phyloP scores from a whole-genome alignment of 2,888 invertebrate genomes.

The Ischnura elegans region DNA sequence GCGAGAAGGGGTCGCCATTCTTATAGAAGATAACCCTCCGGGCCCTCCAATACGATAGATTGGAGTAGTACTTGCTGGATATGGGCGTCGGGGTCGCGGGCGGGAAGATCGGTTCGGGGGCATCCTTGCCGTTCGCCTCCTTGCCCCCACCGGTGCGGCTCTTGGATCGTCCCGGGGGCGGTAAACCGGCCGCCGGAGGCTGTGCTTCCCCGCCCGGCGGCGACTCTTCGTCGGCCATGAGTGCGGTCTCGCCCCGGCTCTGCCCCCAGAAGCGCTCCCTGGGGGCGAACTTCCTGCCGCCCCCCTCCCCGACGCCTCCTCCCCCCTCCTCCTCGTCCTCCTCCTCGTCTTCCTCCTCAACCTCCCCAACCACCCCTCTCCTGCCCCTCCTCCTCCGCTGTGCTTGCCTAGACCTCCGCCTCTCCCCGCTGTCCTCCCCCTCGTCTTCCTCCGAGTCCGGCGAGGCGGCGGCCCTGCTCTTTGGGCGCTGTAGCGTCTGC shows the following conservation, averaged over 20 bases:
- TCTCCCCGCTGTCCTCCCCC: neutral
- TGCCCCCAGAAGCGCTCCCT: constrained; percentile 57
- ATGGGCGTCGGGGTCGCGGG: constrained; percentile 45
- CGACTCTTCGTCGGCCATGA: constrained; percentile 53
- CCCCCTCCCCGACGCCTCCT: neutral
- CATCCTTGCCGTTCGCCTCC: constrained; percentile 41
- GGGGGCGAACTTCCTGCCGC: neutral
- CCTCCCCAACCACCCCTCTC: neutral
- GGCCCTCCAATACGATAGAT: constrained; percentile 93
- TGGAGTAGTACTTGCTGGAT: constrained; percentile 81
- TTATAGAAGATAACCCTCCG: constrained; percentile 93
- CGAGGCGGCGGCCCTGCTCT: constrained; percentile 46
- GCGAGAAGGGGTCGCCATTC: constrained; percentile 96
- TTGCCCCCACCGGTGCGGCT: constrained; percentile 58
- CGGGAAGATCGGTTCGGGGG: neutral
- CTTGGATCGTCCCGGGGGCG: constrained; percentile 63
- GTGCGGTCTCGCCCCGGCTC: constrained; percentile 50
- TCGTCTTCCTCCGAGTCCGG: constrained; percentile 54
- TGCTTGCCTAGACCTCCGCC: neutral
- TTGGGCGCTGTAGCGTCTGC: constrained; percentile 69
- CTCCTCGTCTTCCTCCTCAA: constrained; percentile 8
- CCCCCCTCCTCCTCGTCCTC: constrained; percentile 42
- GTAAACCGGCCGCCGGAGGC: constrained; percentile 38
- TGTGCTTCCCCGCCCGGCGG: constrained; percentile 33
- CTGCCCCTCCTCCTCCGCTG: constrained; percentile 18